Conservation (phyloP, 2,113 vertebrate genomes). For the Euleptes europaea region DNA sequence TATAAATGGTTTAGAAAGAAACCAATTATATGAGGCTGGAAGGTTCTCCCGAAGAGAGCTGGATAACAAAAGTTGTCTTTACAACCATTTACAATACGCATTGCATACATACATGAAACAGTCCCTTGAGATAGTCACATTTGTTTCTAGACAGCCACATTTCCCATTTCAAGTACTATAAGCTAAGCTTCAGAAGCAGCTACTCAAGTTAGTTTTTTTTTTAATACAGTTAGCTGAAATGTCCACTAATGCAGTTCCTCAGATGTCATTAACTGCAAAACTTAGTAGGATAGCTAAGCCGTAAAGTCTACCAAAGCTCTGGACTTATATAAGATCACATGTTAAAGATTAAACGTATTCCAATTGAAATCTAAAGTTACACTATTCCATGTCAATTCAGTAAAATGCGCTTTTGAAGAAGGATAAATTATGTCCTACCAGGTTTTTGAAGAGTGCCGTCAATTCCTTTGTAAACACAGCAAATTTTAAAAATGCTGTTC, state of each 20-base stretch:
- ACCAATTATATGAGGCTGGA: background rate
- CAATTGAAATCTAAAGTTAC: background rate
- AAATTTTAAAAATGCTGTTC: constrained; percentile 97
- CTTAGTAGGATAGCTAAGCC: background rate
- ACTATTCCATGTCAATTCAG: background rate
- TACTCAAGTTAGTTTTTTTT: background rate
- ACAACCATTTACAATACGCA: constrained; percentile 4
- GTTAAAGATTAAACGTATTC: background rate
- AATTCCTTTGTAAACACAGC: constrained; percentile 98
- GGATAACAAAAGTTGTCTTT: constrained; percentile 10
- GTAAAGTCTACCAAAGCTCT: constrained; percentile 2
- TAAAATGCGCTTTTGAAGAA: background rate
- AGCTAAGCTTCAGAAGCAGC: background rate
- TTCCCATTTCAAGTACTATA: background rate
- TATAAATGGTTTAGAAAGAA: constrained; percentile 15
- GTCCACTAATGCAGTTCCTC: background rate
- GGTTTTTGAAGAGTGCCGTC: constrained; percentile 97
- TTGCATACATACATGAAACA: background rate
- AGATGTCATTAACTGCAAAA: background rate
- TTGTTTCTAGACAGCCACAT: background rate
- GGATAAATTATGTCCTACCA: constrained; percentile 79
- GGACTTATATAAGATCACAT: background rate
- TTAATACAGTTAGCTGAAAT: background rate
- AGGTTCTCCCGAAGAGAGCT: background rate
- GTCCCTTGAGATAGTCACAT: background rate